A percentile compares a stretch with the other conserved stretches of the same genome.
Evolutionary conservation across 2,113 vertebrate genomes (phyloP).

Genomic region (Scartelaos histophorus): DNA sequence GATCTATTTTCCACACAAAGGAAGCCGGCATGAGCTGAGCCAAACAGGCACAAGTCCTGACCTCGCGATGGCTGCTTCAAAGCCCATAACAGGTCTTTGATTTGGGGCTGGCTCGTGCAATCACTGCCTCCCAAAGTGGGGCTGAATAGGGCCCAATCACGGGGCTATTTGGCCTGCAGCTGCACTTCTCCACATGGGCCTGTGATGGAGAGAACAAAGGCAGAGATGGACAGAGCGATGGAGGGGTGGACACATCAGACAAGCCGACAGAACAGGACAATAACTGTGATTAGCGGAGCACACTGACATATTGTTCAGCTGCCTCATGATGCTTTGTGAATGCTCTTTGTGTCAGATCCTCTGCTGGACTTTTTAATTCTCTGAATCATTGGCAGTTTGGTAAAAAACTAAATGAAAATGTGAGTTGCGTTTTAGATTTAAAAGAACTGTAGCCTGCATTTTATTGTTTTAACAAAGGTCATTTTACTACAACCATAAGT

Average conservation of each 20-base stretch:
- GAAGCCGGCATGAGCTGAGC: conserved; percentile 11
- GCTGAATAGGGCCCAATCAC: conserved; percentile 76
- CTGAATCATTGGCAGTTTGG: conserved; percentile 1
- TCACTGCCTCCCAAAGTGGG: conserved; percentile 69
- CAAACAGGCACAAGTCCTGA: conserved; percentile 28
- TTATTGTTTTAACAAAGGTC: too few species aligned
- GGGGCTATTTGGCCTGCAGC: conserved; percentile 71
- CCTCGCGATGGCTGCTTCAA: conserved; percentile 31
- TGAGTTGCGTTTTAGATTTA: not conserved
- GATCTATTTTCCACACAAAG: conserved; percentile 2
- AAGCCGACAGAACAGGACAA: conserved; percentile 38
- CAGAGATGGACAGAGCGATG: conserved; percentile 1
- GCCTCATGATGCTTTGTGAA: conserved; percentile 18
- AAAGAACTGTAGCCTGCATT: too few species aligned
- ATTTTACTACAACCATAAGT: too few species aligned
- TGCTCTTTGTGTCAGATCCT: conserved; percentile 4
- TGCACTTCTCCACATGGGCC: conserved; percentile 68
- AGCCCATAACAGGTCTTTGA: conserved; percentile 55
- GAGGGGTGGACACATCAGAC: conserved; percentile 46
- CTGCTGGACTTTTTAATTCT: conserved; percentile 26
- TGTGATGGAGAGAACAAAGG: conserved; percentile 54
- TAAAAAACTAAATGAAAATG: conserved; percentile 12
- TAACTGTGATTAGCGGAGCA: conserved; percentile 46
- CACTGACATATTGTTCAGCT: conserved; percentile 32
- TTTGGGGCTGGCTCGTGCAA: conserved; percentile 65